Conservation (phyloP, 2,888 invertebrate species). For the Chalcis sispes region DNA sequence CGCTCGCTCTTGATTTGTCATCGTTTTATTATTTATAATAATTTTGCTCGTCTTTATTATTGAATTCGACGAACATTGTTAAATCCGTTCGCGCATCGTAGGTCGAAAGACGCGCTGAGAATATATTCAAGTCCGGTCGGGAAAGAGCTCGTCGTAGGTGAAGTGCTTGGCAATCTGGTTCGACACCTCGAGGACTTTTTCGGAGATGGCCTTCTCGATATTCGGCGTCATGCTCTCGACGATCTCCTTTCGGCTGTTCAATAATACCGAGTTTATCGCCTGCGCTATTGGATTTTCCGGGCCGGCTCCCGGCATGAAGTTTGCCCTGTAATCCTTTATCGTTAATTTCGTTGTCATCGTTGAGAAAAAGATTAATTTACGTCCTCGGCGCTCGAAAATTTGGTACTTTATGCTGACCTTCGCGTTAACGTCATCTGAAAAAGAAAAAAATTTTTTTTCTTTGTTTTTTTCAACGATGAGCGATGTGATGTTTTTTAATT, state of each 20-base stretch:
- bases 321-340: constrained; percentile 62
- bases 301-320: constrained; percentile 58
- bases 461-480: no score
- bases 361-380: constrained; percentile 62
- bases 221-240: constrained; percentile 69
- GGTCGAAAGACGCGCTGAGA: not conserved
- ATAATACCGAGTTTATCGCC: constrained; percentile 64
- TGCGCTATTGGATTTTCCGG: constrained; percentile 60
- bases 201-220: constrained; percentile 69
- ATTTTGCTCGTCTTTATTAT: no score
- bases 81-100: no score
- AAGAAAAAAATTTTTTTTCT: no score
- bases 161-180: constrained; percentile 71
- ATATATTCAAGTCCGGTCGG: constrained; percentile 45
- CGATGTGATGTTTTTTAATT: no score
- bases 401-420: constrained; percentile 57
- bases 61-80: no score
- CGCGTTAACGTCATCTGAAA: constrained; percentile 61
- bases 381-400: constrained; percentile 59
- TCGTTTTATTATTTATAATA: no score
- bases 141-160: constrained; percentile 71
- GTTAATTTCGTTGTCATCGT: constrained; percentile 64
- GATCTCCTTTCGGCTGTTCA: constrained; percentile 69
- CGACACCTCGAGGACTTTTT: constrained; percentile 64
- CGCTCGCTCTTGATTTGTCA: no score